These are phyloP conservation scores for Diarsia mendica DNA, from an alignment of 2,888 invertebrate genomes.

Conservation along the genomic window DNA sequence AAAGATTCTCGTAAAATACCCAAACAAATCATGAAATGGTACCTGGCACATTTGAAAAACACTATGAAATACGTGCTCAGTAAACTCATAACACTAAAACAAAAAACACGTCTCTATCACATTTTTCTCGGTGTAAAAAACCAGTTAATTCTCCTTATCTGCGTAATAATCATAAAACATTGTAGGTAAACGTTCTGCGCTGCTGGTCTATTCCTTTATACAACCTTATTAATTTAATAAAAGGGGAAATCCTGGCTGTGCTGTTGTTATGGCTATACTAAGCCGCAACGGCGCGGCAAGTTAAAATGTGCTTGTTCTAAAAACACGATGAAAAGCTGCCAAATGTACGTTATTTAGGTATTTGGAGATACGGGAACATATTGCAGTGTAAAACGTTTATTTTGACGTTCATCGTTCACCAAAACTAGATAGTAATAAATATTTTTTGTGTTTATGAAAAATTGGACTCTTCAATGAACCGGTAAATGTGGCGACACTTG, in stretches of 20 bases:
- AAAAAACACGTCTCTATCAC: conserved; percentile 21
- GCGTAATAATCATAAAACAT: conserved; percentile 59
- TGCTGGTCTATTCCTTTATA: conserved; percentile 43
- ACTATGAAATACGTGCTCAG: background rate
- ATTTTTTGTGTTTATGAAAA: background rate
- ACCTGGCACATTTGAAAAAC: background rate
- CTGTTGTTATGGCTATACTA: conserved; percentile 66
- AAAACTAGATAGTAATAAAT: background rate
- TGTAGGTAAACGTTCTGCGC: conserved; percentile 34
- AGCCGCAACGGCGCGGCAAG: conserved; percentile 69
- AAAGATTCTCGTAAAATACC: background rate
- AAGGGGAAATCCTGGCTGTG: conserved; percentile 54
- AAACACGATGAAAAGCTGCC: conserved; percentile 79
- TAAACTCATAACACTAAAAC: background rate
- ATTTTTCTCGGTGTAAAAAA: conserved; percentile 23
- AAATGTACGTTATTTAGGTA: conserved; percentile 77
- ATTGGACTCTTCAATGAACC: no score
- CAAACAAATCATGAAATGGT: background rate
- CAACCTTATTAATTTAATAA: conserved; percentile 62
- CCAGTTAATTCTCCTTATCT: conserved; percentile 42
- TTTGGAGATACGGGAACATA: conserved; percentile 57
- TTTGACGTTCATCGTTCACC: background rate
- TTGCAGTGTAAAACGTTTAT: background rate
- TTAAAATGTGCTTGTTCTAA: conserved; percentile 82
- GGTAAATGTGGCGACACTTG: no score